Base-by-base conservation (phyloP, 2,888 invertebrate species). In the Bugula neritina region DNA sequence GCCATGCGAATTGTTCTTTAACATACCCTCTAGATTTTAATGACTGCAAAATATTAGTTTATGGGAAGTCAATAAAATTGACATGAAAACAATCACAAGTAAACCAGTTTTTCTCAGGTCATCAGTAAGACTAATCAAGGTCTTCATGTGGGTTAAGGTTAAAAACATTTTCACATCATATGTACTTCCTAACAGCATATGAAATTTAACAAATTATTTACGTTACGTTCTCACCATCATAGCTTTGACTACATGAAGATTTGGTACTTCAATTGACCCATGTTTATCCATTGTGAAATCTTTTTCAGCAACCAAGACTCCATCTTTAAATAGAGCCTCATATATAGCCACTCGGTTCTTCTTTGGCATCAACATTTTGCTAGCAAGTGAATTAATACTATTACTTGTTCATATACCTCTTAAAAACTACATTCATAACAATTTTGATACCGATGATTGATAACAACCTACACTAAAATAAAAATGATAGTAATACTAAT, bases 1-100 rank as follows among this genome's bases (percentile, higher is more conserved):
- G 90, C 99, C 99, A 99, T 1, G 98, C 97, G 86, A 99, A 99
- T 86, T 99, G 98, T 88, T 99, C 98, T 85, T 92, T 94, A n/a
- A 99, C 99, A 82, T 90, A 92, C 74, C 97, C 98, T 84, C 92
- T 90, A 1, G 98, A 98, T 86, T 96, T 96, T 78, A 99, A 87
- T 10, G 94, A 94, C 89, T 90, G 81, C 27, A 87, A 77, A 55
- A 55, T 10, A 58, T 17, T 43, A 43, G 17, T 17, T 58, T n/a
- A 27, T 58, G 29, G 25, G 3, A 58, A 58, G 10, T 27, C 13
- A 54, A 54, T 54, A n/a, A 17, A 54, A 21, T 17, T 54, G n/a
- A 54, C 13, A 54, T 54, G 54, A 17, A 21, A 54, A 54, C n/a
- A n/a, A n/a, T n/a, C n/a, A n/a, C n/a, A n/a, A n/a, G n/a, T n/a